phyloP scores from a whole-genome alignment of 2,797 vertebrate genomes.

The Balearica regulorum region DNA sequence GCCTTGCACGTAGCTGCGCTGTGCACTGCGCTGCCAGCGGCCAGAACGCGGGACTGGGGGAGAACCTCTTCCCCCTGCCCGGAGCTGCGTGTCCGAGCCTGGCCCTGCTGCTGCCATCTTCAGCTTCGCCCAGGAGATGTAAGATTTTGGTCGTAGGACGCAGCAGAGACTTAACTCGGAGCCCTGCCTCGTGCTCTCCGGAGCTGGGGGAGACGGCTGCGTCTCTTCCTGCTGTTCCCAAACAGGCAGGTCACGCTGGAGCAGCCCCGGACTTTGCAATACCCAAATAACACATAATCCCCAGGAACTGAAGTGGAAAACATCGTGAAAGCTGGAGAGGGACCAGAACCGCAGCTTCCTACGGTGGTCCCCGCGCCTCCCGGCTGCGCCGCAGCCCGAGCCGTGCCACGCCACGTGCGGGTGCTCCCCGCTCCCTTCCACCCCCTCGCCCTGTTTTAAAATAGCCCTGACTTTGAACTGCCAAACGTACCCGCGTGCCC shows the following conservation, averaged over 20 bases:
- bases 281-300: background rate
- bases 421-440: rapidly evolving
- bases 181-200: background rate
- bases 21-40: no score
- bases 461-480: background rate
- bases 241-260: background rate
- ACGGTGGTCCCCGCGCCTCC: rapidly evolving
- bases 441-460: rapidly evolving
- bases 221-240: background rate
- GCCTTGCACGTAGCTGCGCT: rapidly evolving
- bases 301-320: background rate
- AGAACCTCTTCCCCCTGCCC: background rate
- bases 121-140: background rate
- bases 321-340: background rate
- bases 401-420: rapidly evolving
- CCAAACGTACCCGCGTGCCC: rapidly evolving
- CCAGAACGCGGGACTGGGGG: no score
- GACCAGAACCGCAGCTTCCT: background rate
- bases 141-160: no score
- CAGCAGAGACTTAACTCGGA: background rate
- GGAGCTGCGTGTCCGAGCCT: background rate
- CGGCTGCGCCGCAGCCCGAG: background rate
- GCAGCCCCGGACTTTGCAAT: background rate
- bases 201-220: background rate
- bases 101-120: background rate